Evolutionary conservation across 2,888 invertebrate genomes (phyloP).

Genomic region (Drosophila gaucha): DNA sequence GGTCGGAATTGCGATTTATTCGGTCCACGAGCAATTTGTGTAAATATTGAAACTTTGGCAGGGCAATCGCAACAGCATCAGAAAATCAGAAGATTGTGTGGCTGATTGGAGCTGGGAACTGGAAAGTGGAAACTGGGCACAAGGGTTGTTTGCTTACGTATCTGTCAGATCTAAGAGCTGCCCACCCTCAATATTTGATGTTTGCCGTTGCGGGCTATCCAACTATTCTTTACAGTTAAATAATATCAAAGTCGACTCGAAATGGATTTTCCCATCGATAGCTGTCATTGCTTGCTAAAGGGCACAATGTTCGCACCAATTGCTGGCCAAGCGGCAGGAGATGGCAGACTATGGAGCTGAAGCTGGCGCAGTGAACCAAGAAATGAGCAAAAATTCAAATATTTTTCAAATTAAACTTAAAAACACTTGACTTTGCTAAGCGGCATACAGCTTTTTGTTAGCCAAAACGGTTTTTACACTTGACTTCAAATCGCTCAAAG

Average conservation of each 20-base stretch:
- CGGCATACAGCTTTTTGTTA: constrained; percentile 48
- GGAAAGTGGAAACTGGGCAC: constrained; percentile 6
- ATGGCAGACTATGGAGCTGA: constrained; percentile 1
- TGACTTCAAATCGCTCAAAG: constrained; percentile 81
- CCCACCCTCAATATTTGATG: constrained; percentile 37
- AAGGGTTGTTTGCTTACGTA: constrained; percentile 55
- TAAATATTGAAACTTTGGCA: constrained; percentile 76
- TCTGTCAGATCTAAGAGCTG: constrained; percentile 13
- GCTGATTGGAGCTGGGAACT: constrained; percentile 59
- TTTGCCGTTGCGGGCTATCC: constrained; percentile 43
- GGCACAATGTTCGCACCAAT: constrained; percentile 58
- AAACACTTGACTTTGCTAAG: constrained; percentile 64
- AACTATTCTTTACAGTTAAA: constrained; percentile 51
- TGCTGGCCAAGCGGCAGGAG: background rate
- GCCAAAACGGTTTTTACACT: constrained; percentile 77
- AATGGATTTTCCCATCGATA: constrained; percentile 63
- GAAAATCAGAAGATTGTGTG: constrained; percentile 74
- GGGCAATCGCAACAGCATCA: constrained; percentile 19
- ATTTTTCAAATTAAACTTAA: constrained; percentile 79
- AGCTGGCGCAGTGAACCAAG: constrained; percentile 66
- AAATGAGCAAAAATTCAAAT: constrained; percentile 81
- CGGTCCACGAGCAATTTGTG: constrained; percentile 69
- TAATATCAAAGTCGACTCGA: constrained; percentile 22
- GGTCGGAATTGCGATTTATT: constrained; percentile 64
- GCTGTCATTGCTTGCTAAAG: constrained; percentile 41